Evolutionary conservation across 2,797 vertebrate genomes (phyloP).

Genomic region (Chiloscyllium punctatum): DNA sequence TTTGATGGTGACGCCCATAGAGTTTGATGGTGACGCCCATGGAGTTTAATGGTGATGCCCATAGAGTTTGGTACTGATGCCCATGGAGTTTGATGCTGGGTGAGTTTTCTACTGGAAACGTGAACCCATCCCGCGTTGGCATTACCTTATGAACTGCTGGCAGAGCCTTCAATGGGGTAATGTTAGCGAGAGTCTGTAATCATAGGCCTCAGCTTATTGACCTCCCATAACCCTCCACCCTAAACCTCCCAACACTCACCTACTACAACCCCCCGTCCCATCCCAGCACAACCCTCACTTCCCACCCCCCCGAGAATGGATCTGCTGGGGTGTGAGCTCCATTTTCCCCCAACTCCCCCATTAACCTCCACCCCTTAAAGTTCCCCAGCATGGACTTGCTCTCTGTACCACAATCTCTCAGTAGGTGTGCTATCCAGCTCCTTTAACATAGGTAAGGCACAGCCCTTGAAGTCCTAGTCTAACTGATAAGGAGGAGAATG

Average conservation of each 20-base stretch:
- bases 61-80: neutral
- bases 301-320: neutral
- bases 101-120: neutral
- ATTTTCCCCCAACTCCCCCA: neutral
- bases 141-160: neutral
- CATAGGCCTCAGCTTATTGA: neutral
- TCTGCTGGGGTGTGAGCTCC: neutral
- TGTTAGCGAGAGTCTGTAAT: neutral
- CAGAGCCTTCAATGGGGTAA: neutral
- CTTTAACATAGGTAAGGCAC: neutral
- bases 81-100: neutral
- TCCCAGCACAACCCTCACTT: no score
- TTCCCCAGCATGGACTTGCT: neutral
- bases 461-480: neutral
- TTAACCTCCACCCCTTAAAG: neutral
- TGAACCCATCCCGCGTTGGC: neutral
- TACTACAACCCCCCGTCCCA: no score
- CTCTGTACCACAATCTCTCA: neutral
- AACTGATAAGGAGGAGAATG: neutral
- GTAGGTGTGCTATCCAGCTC: neutral
- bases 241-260: neutral
- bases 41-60: neutral
- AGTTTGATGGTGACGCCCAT: neutral
- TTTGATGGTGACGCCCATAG: neutral
- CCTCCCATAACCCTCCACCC: no score